Conservation (phyloP, 1,140 invertebrate species). For the Fopius arisanus region DNA sequence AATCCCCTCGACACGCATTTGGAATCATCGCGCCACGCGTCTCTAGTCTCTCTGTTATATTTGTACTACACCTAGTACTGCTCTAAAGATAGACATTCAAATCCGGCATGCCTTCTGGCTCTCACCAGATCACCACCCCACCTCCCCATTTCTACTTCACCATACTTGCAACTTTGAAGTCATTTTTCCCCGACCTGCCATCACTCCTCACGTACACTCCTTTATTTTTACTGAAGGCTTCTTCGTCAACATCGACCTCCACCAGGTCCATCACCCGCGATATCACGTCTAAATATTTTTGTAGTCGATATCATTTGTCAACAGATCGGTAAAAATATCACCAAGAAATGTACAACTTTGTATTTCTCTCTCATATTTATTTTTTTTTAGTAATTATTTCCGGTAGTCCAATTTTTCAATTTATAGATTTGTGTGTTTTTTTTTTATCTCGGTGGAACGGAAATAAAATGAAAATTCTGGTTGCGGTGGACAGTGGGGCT, state of each 20-base stretch:
- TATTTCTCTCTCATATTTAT: too few relatives aligned
- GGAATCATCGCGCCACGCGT: neutral
- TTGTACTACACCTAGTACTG: neutral
- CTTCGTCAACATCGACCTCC: neutral
- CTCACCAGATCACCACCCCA: slow-evolving; percentile 1
- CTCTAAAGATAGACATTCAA: slow-evolving; percentile 11
- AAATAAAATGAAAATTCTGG: too few relatives aligned
- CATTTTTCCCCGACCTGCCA: neutral
- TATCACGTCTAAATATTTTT: too few relatives aligned
- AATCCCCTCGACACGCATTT: neutral
- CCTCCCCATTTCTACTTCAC: neutral
- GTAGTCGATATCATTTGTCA: too few relatives aligned
- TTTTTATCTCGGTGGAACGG: too few relatives aligned
- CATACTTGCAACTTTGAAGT: neutral
- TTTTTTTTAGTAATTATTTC: too few relatives aligned
- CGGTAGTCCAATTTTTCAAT: too few relatives aligned
- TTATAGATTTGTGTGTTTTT: too few relatives aligned
- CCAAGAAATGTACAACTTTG: too few relatives aligned
- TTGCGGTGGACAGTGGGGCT: too few relatives aligned
- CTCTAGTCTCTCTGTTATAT: slow-evolving; percentile 8
- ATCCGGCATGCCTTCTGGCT: slow-evolving; percentile 12
- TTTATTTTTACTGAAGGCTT: neutral
- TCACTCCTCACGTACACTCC: neutral
- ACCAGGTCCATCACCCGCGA: neutral
- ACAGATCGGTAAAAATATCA: too few relatives aligned